phyloP scores from a whole-genome alignment of 53 echinoderm and acorn worm species.

The Zoroaster sp. region DNA sequence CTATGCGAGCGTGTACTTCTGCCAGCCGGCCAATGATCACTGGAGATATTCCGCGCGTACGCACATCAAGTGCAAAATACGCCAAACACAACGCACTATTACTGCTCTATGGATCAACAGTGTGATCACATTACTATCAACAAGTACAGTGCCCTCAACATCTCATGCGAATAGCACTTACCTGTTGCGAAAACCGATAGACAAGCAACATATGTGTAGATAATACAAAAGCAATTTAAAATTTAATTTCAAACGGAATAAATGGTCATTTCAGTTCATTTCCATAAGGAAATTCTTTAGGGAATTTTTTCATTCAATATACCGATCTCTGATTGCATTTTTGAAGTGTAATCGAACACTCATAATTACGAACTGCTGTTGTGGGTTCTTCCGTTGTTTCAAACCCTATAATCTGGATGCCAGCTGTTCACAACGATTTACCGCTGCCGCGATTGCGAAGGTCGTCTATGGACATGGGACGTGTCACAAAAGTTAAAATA shows the following conservation, averaged over 20 bases:
- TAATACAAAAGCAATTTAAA: neutral
- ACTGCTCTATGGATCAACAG: too few relatives aligned
- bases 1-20: too few relatives aligned
- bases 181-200: neutral
- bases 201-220: neutral
- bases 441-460: conserved; percentile 37
- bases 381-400: neutral
- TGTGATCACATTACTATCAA: too few relatives aligned
- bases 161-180: too few relatives aligned
- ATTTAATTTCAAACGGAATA: neutral
- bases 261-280: neutral
- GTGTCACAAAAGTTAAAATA: conserved; percentile 15
- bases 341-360: neutral
- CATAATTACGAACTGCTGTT: conserved; percentile 40
- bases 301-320: neutral
- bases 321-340: neutral
- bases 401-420: conserved; percentile 5
- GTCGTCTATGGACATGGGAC: conserved; percentile 33
- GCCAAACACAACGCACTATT: too few relatives aligned
- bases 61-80: too few relatives aligned
- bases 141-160: too few relatives aligned
- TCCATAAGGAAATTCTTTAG: neutral
- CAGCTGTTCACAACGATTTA: conserved; percentile 49
- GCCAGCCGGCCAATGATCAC: too few relatives aligned
- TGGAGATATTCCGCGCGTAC: too few relatives aligned